These are phyloP conservation scores for Autographa gamma DNA, from an alignment of 2,888 invertebrate species.

Conservation along the genomic window DNA sequence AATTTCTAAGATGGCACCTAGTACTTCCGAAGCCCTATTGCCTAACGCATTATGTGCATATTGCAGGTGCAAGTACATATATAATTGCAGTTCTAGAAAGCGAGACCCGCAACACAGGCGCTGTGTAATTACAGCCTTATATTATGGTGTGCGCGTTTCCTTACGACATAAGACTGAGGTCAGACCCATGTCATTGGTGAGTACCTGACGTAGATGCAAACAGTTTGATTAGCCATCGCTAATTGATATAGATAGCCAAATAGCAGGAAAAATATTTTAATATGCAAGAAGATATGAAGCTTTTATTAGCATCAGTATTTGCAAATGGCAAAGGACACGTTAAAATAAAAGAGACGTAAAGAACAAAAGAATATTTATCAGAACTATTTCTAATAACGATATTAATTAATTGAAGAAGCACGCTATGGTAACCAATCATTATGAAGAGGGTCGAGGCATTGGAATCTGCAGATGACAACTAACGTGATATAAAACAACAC, in stretches of 20 bases:
- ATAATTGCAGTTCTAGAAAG: conserved; percentile 37
- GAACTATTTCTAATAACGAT: background rate
- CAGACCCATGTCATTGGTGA: conserved; percentile 34
- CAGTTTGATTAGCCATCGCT: conserved; percentile 7
- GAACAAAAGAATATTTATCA: background rate
- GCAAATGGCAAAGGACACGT: too few relatives aligned
- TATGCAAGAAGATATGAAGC: background rate
- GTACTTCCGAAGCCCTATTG: background rate
- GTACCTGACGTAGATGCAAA: conserved; percentile 20
- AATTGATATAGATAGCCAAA: background rate
- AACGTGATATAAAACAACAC: background rate
- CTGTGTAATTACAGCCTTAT: conserved; percentile 32
- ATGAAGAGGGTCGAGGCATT: background rate
- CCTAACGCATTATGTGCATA: conserved; percentile 12
- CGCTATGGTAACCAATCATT: background rate
- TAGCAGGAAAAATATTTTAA: background rate
- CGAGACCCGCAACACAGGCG: conserved; percentile 27
- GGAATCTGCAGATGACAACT: background rate
- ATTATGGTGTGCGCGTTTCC: conserved; percentile 41
- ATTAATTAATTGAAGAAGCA: background rate
- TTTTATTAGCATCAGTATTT: background rate
- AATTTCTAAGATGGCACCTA: background rate
- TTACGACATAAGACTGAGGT: conserved; percentile 45
- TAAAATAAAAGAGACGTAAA: background rate
- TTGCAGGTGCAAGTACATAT: conserved; percentile 24